Conservation (phyloP, 2,888 invertebrate species). For the Ichneumoninae sp. region DNA sequence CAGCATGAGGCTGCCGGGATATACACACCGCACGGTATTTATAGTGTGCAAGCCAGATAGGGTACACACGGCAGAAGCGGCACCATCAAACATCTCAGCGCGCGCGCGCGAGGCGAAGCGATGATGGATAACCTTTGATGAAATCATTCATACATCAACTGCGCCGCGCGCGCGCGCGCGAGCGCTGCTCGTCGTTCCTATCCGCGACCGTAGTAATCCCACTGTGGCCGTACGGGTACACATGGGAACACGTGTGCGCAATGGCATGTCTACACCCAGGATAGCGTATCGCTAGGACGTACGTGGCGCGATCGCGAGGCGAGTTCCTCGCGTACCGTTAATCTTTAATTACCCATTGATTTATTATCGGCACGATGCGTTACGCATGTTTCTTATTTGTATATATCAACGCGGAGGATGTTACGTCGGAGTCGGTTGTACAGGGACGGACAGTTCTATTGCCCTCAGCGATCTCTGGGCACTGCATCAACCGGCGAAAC, state of each 20-base stretch:
- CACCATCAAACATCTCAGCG: conserved; percentile 79
- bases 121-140: conserved; percentile 82
- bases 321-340: conserved; percentile 74
- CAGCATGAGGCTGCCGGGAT: conserved; percentile 28
- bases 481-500: conserved; percentile 11
- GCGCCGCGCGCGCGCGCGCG: conserved; percentile 38
- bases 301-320: conserved; percentile 19
- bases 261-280: conserved; percentile 3
- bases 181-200: conserved; percentile 39
- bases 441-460: conserved; percentile 47
- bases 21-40: neutral
- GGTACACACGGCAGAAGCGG: conserved; percentile 72
- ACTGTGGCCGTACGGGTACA: conserved; percentile 7
- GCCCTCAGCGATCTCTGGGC: conserved; percentile 26
- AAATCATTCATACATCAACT: conserved; percentile 82
- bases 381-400: conserved; percentile 71
- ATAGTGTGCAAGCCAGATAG: conserved; percentile 9
- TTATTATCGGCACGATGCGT: conserved; percentile 76
- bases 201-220: conserved; percentile 17
- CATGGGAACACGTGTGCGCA: conserved; percentile 12
- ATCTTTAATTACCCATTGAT: conserved; percentile 83
- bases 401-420: conserved; percentile 60
- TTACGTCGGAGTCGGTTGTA: conserved; percentile 53
- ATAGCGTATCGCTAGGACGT: conserved; percentile 14
- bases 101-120: conserved; percentile 75